Percentiles rank a stretch among this genome's conserved stretches.
phyloP scores from a whole-genome alignment of 2,797 vertebrate genomes.

The Clamator glandarius region DNA sequence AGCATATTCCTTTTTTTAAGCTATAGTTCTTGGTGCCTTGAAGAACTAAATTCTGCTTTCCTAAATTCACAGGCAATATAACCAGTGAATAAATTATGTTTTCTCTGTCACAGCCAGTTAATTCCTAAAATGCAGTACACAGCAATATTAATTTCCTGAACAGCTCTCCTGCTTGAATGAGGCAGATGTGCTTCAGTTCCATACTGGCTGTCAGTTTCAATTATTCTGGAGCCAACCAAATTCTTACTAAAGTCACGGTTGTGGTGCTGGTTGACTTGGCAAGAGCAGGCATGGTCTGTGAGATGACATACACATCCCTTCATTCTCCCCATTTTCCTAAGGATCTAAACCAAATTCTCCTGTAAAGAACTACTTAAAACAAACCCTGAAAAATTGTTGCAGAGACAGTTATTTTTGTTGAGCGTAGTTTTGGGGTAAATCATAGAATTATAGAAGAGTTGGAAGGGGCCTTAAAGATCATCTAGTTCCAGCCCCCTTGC shows the following conservation, averaged over 20 bases:
- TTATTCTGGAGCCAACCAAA: background rate
- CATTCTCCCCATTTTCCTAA: background rate
- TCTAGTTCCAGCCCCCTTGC: too few relatives aligned
- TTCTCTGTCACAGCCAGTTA: background rate
- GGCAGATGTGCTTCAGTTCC: conserved; percentile 5
- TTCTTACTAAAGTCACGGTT: background rate
- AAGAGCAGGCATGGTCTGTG: background rate
- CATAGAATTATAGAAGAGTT: background rate
- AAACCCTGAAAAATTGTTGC: background rate
- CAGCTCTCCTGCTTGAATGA: background rate
- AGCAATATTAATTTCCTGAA: conserved; percentile 19
- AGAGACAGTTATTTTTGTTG: background rate
- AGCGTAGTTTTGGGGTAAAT: background rate
- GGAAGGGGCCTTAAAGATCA: too few relatives aligned
- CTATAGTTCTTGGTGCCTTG: background rate
- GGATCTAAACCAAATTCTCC: background rate
- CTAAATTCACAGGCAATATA: background rate
- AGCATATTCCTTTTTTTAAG: background rate
- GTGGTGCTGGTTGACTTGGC: background rate
- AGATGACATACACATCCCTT: background rate
- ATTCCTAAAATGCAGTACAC: conserved; percentile 2
- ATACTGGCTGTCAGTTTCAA: background rate
- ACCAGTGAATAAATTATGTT: background rate
- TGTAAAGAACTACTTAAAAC: background rate
- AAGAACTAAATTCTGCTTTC: background rate